Base-by-base conservation (phyloP, 2,797 vertebrate species). In the Cossypha niveicapilla region DNA sequence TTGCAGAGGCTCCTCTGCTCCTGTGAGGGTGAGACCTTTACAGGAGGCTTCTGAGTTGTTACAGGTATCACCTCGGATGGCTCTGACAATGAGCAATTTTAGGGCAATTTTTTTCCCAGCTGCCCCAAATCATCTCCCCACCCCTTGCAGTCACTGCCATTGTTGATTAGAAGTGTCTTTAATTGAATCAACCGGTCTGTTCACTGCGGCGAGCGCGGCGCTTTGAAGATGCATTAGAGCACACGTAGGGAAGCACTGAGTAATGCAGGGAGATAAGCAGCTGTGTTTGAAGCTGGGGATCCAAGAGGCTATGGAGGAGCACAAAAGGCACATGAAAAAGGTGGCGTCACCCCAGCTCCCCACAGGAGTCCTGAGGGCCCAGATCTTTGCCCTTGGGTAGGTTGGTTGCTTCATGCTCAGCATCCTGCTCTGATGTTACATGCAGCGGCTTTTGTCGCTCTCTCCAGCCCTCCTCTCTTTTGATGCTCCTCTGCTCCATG, bases 281-380 rank as follows among this genome's bases (percentile, higher is more conserved):
- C 78, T 95, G 93, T 66, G 93, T 95, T 96, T 96, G 88, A 96
- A 96, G 86, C 84, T 87, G 90, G 68, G 81, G 62, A 93, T 95
- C 62, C 93, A 83, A 93, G 92, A 57, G 93, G 72, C 68, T 80
- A 72, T 87, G 67, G 61, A 91, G 57, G 86, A 92, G 34, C 1
- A 1, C 74, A 91, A 84, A 94, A 94, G 61, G 57, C 81, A 80
- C 78, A 77, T 16, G 30, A 74, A 89, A 89, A 92, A 65, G 16
- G 81, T 72, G 68, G 65, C 4, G 1, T 89, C 81, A 74, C 27
- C 81, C 74, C 28, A 58, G 39, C 60, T 93, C 66, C 91, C 60
- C 0, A 2, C 35, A 22, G 81, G 81, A 91, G 84, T 77, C 87
- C 67, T 1, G 9, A 87, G 72, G 86, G 75, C 87, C 27, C 57